Conservation (phyloP, 1,140 invertebrate genomes). For the Atta texana region DNA sequence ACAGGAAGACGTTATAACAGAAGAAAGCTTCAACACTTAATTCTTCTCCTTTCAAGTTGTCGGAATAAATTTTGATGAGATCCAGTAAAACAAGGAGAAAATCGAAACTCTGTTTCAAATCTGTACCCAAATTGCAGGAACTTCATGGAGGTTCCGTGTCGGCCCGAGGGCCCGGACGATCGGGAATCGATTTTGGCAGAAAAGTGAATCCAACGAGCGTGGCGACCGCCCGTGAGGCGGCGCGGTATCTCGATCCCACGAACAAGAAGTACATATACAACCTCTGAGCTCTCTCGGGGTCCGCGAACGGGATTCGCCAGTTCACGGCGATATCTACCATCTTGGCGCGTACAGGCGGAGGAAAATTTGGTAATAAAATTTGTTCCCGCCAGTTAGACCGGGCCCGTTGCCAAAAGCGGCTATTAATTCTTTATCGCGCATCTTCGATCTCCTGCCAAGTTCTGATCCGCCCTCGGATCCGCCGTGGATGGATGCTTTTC, state of each 20-base stretch:
- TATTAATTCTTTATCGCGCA: conserved; percentile 86
- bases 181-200: conserved; percentile 77
- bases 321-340: conserved; percentile 79
- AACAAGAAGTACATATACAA: background rate
- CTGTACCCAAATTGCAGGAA: conserved; percentile 18
- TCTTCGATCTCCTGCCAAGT: conserved; percentile 75
- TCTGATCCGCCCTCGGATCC: conserved; percentile 40
- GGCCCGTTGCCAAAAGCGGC: conserved; percentile 83
- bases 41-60: background rate
- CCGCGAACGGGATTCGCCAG: background rate
- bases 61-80: background rate
- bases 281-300: background rate
- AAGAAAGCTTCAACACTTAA: background rate
- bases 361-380: conserved; percentile 86
- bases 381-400: conserved; percentile 84
- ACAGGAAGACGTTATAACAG: background rate
- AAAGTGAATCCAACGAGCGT: conserved; percentile 76
- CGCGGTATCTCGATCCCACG: conserved; percentile 55
- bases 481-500: conserved; percentile 79
- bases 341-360: conserved; percentile 79
- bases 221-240: conserved; percentile 66
- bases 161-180: conserved; percentile 47
- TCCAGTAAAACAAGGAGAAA: background rate
- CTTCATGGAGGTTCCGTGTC: conserved; percentile 39
- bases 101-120: background rate